These are phyloP conservation scores for Mus caroli DNA, from an alignment of 2,797 vertebrate species.

Conservation along the genomic window DNA sequence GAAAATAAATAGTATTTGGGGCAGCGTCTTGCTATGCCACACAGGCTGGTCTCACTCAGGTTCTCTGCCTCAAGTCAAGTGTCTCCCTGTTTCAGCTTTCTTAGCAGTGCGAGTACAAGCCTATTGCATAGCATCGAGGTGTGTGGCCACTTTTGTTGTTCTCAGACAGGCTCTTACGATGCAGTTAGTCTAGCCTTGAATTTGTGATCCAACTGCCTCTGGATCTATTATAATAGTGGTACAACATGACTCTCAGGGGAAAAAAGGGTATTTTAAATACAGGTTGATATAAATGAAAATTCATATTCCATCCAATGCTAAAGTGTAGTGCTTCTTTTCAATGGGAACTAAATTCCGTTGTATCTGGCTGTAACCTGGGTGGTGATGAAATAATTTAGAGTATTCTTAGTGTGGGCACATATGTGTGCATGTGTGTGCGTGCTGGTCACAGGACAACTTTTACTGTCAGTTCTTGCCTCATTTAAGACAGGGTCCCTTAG, in stretches of 20 bases:
- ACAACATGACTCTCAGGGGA: no score
- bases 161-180: background rate
- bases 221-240: background rate
- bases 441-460: background rate
- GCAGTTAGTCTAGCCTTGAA: background rate
- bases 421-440: background rate
- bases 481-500: background rate
- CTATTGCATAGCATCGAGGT: no score
- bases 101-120: background rate
- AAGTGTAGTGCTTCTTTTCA: slow-evolving; percentile 22
- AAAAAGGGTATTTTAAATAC: slow-evolving; percentile 21
- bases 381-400: slow-evolving; percentile 27
- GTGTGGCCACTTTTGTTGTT: background rate
- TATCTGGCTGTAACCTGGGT: background rate
- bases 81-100: background rate
- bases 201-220: background rate
- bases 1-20: background rate
- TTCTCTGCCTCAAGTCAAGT: no score
- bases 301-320: slow-evolving; percentile 6
- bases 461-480: background rate
- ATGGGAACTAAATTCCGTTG: slow-evolving; percentile 31
- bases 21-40: background rate
- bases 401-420: background rate
- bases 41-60: background rate
- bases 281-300: slow-evolving; percentile 59